These are phyloP conservation scores for Euplagia quadripunctaria DNA, from an alignment of 2,888 invertebrate genomes.

Conservation along the genomic window DNA sequence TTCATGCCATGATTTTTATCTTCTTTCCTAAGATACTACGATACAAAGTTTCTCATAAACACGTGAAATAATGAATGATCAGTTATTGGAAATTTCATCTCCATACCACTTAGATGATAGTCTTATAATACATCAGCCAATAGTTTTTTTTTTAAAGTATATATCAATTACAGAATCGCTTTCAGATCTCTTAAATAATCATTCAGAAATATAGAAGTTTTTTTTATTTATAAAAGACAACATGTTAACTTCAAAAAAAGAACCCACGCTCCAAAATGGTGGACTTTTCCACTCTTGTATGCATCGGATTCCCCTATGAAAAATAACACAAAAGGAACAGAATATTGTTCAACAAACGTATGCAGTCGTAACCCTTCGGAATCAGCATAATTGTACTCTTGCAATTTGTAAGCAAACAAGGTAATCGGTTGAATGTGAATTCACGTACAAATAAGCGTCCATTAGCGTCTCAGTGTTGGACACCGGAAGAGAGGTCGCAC, in stretches of 20 bases:
- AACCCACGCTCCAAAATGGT: no score
- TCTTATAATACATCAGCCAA: no score
- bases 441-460: slow-evolving; percentile 68
- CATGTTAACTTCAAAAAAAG: no score
- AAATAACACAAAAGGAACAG: slow-evolving; percentile 7
- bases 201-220: no score
- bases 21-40: no score
- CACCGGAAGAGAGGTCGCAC: slow-evolving; percentile 80
- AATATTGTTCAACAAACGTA: slow-evolving; percentile 13
- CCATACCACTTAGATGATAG: neutral
- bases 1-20: no score
- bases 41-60: no score
- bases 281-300: neutral
- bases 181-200: neutral
- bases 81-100: no score
- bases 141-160: no score
- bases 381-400: slow-evolving; percentile 47
- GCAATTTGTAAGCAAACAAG: slow-evolving; percentile 54
- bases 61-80: no score
- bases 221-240: no score
- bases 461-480: slow-evolving; percentile 74
- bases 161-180: neutral
- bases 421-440: slow-evolving; percentile 53
- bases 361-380: slow-evolving; percentile 23
- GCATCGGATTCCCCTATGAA: neutral